Evolutionary conservation across 2,113 vertebrate species (phyloP), one percentile per base, ranked within the genome.

Genomic region (Sphyrna mokarran): DNA sequence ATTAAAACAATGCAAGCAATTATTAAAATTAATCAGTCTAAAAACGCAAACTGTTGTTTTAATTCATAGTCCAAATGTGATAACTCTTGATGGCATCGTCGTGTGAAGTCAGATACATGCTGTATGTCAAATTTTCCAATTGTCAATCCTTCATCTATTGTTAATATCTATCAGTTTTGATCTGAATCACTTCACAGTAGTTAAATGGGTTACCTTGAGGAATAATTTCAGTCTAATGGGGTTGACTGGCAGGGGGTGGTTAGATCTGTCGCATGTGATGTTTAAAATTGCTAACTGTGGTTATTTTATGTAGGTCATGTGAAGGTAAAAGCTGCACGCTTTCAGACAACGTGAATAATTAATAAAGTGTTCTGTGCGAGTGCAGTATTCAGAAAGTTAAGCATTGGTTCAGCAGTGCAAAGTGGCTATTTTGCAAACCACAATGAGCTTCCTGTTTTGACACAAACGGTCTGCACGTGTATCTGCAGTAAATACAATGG

Each of bases 381-480:
- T 70, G 23, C 94, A 95, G 43, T 8, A 29, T 29, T 72, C 94
- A 76, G 69, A 95, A 18, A 6, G 40, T 54, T 72, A 72, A 68
- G 48, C 20, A 26, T 54, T 72, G 37, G 22, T 95, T 95, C 94
- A 14, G 11, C 13, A 54, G 29, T 29, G 10, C 33, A 33, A 72
- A 22, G 61, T 69, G n/a, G 63, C 91, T 37, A 18, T 69, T 86
- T 72, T 48, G 69, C 69, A 95, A 95, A 72, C 94, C 43, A 72
- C 69, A 29, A 33, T 26, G 69, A 54, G 40, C 69, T 95, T 76
- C 94, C 93, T 94, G 93, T 94, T 94, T 69, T 95, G 94, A 72
- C 69, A 14, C 48, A 23, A 72, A 70, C 54, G 69, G 33, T 43
- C 43, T 29, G 5, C 93, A 95, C 14, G 43, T 95, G 94, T 16